Percentiles rank a stretch among this genome's conserved stretches.
Evolutionary conservation across 1,140 invertebrate genomes (phyloP).

Genomic region (Vollenhovia emeryi): DNA sequence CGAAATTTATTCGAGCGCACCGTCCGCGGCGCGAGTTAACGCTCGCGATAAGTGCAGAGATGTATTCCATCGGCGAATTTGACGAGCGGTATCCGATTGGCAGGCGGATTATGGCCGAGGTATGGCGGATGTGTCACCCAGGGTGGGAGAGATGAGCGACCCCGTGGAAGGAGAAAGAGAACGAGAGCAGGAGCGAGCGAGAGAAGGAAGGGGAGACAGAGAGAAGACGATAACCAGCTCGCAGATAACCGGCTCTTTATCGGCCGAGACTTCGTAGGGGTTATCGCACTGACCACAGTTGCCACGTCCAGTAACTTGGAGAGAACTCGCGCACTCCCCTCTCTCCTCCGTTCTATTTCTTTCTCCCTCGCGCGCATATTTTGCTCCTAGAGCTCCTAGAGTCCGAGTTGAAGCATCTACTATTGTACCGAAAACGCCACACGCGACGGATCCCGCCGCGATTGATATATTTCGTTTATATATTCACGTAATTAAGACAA

Average conservation of each 20-base stretch:
- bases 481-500: background rate
- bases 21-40: constrained; percentile 34
- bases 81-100: constrained; percentile 59
- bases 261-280: constrained; percentile 75
- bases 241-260: constrained; percentile 75
- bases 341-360: background rate
- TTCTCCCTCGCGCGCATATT: constrained; percentile 24
- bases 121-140: constrained; percentile 62
- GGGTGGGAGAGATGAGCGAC: constrained; percentile 59
- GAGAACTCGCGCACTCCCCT: constrained; percentile 39
- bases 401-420: background rate
- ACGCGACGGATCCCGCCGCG: background rate
- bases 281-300: constrained; percentile 78
- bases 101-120: constrained; percentile 56
- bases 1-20: constrained; percentile 33
- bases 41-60: constrained; percentile 49
- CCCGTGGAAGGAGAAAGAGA: constrained; percentile 38
- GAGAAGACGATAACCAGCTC: constrained; percentile 67
- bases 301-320: constrained; percentile 68
- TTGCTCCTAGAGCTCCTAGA: constrained; percentile 40
- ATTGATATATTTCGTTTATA: background rate
- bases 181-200: constrained; percentile 1
- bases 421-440: background rate
- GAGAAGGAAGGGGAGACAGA: constrained; percentile 22
- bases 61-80: constrained; percentile 39